Evolutionary conservation across 1,140 invertebrate genomes (phyloP).

Genomic region (Bombus confusus): DNA sequence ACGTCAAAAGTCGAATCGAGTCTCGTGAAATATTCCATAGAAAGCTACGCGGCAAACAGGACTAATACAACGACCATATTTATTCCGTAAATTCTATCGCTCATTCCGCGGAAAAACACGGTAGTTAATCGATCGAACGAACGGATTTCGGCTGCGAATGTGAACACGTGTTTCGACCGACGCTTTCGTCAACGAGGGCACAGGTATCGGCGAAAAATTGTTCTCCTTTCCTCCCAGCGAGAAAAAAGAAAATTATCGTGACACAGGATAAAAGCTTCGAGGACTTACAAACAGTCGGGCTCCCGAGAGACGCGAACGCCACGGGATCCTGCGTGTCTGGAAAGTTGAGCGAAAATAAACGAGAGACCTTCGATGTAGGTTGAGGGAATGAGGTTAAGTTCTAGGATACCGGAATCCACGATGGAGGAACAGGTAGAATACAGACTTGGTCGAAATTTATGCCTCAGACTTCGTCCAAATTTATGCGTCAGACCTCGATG

Average conservation of each 20-base stretch:
- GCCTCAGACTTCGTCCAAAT: constrained; percentile 30
- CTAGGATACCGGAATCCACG: constrained; percentile 64
- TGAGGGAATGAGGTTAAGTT: constrained; percentile 68
- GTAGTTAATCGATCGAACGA: background rate
- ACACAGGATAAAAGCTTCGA: constrained; percentile 47
- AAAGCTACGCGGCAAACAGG: background rate
- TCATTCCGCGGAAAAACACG: background rate
- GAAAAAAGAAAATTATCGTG: constrained; percentile 18
- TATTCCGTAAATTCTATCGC: background rate
- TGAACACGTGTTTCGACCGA: background rate
- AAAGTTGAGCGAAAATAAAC: constrained; percentile 65
- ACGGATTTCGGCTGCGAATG: background rate
- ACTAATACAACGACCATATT: background rate
- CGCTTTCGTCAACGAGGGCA: background rate
- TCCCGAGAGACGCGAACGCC: constrained; percentile 16
- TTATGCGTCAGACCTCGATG: constrained; percentile 40
- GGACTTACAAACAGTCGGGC: constrained; percentile 50
- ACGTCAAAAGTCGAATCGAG: background rate
- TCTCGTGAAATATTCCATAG: background rate
- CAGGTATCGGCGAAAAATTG: background rate
- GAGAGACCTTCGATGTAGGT: constrained; percentile 58
- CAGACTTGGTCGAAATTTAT: constrained; percentile 40
- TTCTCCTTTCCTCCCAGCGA: no score
- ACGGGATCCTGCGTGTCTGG: constrained; percentile 59
- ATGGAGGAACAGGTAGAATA: constrained; percentile 38